Base-by-base conservation (phyloP, 2,113 vertebrate genomes). In the Felis chaus region DNA sequence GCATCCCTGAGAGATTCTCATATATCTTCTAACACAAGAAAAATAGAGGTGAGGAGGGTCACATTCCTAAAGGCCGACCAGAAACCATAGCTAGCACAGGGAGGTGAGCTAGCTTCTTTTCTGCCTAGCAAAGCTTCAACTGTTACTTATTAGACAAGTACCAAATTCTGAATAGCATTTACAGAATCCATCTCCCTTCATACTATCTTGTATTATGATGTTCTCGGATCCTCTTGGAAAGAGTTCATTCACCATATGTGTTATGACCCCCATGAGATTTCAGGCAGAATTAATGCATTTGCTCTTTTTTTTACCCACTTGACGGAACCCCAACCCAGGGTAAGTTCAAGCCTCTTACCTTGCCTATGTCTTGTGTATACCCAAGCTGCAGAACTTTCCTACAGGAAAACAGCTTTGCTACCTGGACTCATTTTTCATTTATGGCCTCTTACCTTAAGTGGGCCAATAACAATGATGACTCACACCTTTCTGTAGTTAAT, bases 1-100 rank as follows among this genome's bases (percentile, higher is more conserved):
- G 81, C 33, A 91, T 89, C 65, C 36, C 63, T 63, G 89, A 93
- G 78, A 95, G 45, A 61, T 57, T 94, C 25, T 91, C 45, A 23
- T 61, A 7, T 33, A 33, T 16, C 36, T 96, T 71, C 57, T 76
- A 93, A 33, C 7, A 85, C 5, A 92, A 91, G 41, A 85, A 57
- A 91, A 63, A 45, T 13, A 55, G 61, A 50, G 65, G 41, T 55
- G 23, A 65, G 48, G 23, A 61, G 1, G 78, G 4, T 33, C 13
- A 55, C 76, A 41, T 13, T 4, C 8, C 31, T 33, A 95, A 39
- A 73, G 66, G n/a, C 39, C 69, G 31, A 68, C 65, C 74, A 81
- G 41, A 88, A 93, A 80, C 33, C 29, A 55, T 10, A 31, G 74
- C 27, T 48, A 29, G 19, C 12, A 53, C 9, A 48, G 41, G 73